Base-by-base conservation (phyloP, 30 jellyfish, hydroid and myxozoan species). In the Aurelia sp. region DNA sequence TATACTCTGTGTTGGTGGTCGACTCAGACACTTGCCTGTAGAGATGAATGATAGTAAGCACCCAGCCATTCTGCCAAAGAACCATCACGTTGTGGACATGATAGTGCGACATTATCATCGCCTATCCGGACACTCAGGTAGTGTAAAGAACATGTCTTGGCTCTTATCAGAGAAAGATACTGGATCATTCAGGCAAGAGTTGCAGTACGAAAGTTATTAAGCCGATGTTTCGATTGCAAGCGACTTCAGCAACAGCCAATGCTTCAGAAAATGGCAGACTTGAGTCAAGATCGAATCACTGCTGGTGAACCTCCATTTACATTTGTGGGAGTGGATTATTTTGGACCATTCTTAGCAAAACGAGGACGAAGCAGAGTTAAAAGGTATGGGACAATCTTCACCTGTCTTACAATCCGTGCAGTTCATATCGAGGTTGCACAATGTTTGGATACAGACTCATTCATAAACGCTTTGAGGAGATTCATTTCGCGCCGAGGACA, bases 271-370 rank as follows among this genome's bases (percentile, higher is more conserved):
- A 88, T 81, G 97, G 97, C 97, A 22, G 89, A 72, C 63, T 76
- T 90, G 13, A 91, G 95, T 50, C 72, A 61, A 71, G 81, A 21
- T 52, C 58, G 94, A 69, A 67, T 90, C 58, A 81, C 90, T 4
- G 89, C 97, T 35, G 87, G 64, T 21, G 63, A 69, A 70, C 94
- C 97, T 13, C 89, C 93, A 24, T 90, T 90, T 62, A 63, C 86
- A 1, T 74, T 10, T 40, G 91, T 80, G 21, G 97, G 94, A 11
- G 57, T 81, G 9, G 94, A 90, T 63, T 88, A 73, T 63, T 88
- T 88, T 72, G 85, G 92, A 38, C 97, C 97, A 27, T 88, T 88
- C 79, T 10, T 17, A 61, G 92, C 80, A 20, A 88, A 88, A 55
- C n/a, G 73, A 51, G 72, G 85, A 7, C 89, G 88, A 5, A 72